Evolutionary conservation across 2,113 vertebrate species (phyloP).

Genomic region (Coptodon bakossiorum): DNA sequence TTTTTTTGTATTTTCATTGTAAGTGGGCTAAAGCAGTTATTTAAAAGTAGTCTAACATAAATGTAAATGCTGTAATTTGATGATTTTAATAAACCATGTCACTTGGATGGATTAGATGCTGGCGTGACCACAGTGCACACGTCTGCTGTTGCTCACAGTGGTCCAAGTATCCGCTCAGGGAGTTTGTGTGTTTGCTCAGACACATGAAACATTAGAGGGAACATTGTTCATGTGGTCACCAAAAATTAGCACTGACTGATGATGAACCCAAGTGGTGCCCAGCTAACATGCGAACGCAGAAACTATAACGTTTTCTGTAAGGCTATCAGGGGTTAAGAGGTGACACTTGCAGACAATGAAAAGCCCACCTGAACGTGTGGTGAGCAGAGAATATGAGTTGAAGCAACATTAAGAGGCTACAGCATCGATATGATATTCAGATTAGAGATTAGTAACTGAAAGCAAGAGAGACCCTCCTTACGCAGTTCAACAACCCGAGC

Average conservation of each 20-base stretch:
- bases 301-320: background rate
- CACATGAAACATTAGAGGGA: no score
- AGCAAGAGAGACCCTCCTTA: background rate
- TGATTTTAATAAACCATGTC: no score
- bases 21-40: no score
- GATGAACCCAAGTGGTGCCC: background rate
- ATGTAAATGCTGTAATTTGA: no score
- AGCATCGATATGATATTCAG: background rate
- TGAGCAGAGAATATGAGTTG: background rate
- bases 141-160: accelerated
- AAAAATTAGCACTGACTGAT: background rate
- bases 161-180: no score
- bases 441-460: background rate
- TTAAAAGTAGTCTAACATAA: no score
- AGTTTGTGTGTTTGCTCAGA: no score
- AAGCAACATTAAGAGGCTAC: background rate
- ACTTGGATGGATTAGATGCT: no score
- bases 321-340: background rate
- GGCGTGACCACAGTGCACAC: no score
- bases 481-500: background rate
- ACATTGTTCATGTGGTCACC: background rate
- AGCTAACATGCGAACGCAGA: background rate
- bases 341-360: background rate
- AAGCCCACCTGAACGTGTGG: background rate
- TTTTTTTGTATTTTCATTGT: no score